Conservation (phyloP, 2,797 vertebrate species). For the Schizopygopsis pylzovi region DNA sequence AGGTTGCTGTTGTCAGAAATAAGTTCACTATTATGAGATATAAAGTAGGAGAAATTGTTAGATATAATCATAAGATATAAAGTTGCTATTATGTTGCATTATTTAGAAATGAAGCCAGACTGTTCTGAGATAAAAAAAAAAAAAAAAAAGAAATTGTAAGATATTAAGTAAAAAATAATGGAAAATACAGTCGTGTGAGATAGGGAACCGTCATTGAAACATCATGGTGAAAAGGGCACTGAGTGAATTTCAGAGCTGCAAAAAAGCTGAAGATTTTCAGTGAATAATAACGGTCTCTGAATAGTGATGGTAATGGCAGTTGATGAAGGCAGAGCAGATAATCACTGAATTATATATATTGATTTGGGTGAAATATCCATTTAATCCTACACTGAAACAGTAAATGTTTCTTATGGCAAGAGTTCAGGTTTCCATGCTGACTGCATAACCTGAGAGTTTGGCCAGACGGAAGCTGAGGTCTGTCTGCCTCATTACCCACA, state of each 20-base stretch:
- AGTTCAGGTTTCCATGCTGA: slow-evolving; percentile 5
- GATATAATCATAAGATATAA: neutral
- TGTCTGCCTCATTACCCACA: slow-evolving; percentile 22
- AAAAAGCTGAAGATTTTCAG: neutral
- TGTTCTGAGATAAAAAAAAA: neutral
- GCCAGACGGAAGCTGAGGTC: slow-evolving; percentile 37
- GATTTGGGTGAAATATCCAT: neutral
- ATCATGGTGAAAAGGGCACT: neutral
- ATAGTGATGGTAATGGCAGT: neutral
- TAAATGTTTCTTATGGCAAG: slow-evolving; percentile 14
- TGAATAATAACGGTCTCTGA: neutral
- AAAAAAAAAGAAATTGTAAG: neutral
- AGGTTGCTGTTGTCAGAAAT: neutral
- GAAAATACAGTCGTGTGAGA: neutral
- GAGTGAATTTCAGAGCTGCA: neutral
- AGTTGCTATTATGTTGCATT: neutral
- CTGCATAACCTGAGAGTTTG: slow-evolving; percentile 36
- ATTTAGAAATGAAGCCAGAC: neutral
- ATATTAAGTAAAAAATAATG: neutral
- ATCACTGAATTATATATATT: neutral
- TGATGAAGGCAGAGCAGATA: neutral
- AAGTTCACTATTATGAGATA: neutral
- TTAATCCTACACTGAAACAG: slow-evolving; percentile 3
- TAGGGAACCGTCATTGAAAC: neutral
- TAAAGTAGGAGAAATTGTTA: neutral